Evolutionary conservation across 2,113 vertebrate genomes (phyloP), one percentile per base, ranked within the genome.

Genomic region (Todiramphus saurophagus): DNA sequence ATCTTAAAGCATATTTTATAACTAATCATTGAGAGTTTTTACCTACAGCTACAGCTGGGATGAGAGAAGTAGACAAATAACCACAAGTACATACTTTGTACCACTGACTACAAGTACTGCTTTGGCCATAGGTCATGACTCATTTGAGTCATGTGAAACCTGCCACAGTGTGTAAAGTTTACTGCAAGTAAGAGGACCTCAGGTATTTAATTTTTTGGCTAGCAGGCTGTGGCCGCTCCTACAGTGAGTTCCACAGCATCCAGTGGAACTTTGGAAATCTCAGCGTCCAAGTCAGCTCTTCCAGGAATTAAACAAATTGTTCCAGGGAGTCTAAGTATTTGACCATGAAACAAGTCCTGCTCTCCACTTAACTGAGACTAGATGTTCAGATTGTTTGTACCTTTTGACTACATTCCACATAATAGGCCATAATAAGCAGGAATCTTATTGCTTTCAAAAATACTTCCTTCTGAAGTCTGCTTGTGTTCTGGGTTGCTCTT

Each of bases 291-390:
- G 90, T 93, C 91, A 96, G 81, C 74, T 92, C 92, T 97, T 96
- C 95, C 96, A 96, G 96, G 92, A 97, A 96, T 94, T 83, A 94
- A 79, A 91, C 21, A 91, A 95, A 91, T 94, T 96, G 69, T 96
- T 97, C 96, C 96, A 96, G 69, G 66, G 89, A 92, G 80, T 76
- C 81, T 82, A 80, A 95, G 90, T 82, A 95, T 90, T 95, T 93
- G 83, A 93, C 86, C 83, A 89, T 66, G 91, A 95, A 96, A 91
- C 77, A 91, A 96, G 78, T 93, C 89, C 30, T 70, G 83, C 33
- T 95, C 83, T 93, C 66, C 56, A 53, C 80, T 96, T 90, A 89
- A 72, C 80, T 90, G 83, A 94, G 94, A 67, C 91, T 92, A 94
- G 96, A 90, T 37, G 0, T 74, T 93, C 48, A 50, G 83, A 89